Conservation (phyloP, 2,797 vertebrate species). For the Phrynocephalus guinanensis region DNA sequence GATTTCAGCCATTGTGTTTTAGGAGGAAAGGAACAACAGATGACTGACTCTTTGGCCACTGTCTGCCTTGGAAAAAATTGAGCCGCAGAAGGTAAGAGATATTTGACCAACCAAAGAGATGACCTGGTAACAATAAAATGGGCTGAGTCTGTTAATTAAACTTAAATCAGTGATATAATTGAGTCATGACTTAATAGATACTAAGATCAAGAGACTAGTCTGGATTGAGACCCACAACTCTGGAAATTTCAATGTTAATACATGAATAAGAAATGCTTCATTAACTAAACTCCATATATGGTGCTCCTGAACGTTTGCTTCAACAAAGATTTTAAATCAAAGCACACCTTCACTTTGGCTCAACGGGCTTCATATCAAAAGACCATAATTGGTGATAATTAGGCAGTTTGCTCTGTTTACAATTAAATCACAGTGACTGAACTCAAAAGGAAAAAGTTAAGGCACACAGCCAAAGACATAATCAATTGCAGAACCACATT, state of each 20-base stretch:
- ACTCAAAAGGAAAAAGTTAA: not conserved
- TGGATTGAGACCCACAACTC: not conserved
- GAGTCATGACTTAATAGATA: not conserved
- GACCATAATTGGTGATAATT: not conserved
- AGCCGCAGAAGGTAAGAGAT: not conserved
- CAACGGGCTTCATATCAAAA: not conserved
- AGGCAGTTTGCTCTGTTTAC: not conserved
- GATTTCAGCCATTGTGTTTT: too few relatives aligned
- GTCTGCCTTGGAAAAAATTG: not conserved
- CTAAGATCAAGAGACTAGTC: not conserved
- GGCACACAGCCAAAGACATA: too few relatives aligned
- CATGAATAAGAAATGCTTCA: not conserved
- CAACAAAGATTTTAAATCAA: not conserved
- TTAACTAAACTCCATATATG: not conserved
- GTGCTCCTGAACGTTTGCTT: not conserved
- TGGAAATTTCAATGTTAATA: not conserved
- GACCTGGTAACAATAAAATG: not conserved
- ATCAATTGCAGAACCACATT: not conserved
- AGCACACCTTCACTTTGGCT: not conserved
- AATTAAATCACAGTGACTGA: not conserved
- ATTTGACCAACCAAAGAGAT: too few relatives aligned
- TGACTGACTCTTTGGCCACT: too few relatives aligned
- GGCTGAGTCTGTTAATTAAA: not conserved
- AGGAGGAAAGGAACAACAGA: too few relatives aligned
- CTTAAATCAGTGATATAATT: not conserved